Evolutionary conservation across 2,888 invertebrate species (phyloP).

Genomic region (Steinernema hermaphroditum): DNA sequence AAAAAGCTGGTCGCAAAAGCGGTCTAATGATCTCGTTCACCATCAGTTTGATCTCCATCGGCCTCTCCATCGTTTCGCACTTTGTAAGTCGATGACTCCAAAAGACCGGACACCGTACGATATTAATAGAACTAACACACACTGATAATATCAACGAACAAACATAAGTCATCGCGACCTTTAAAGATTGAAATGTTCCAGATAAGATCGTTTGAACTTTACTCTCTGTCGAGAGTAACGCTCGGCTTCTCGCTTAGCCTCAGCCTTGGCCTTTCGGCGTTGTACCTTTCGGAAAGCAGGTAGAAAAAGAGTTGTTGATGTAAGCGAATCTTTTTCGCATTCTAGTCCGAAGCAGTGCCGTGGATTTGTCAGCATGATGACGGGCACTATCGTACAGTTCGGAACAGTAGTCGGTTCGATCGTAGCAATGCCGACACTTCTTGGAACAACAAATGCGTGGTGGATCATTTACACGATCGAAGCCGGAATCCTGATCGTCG

Average conservation of each 20-base stretch:
- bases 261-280: constrained; percentile 41
- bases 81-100: constrained; percentile 45
- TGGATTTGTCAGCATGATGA: constrained; percentile 53
- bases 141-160: neutral
- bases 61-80: constrained; percentile 45
- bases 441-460: constrained; percentile 50
- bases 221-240: constrained; percentile 45
- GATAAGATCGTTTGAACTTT: constrained; percentile 53
- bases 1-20: constrained; percentile 51
- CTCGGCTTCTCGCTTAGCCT: constrained; percentile 54
- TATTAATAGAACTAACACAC: neutral
- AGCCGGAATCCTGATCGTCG: constrained; percentile 41
- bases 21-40: constrained; percentile 50
- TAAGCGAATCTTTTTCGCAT: no score
- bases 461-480: constrained; percentile 51
- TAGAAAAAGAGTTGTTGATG: neutral
- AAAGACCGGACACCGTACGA: no score
- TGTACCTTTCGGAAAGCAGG: constrained; percentile 33
- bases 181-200: constrained; percentile 32
- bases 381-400: constrained; percentile 52
- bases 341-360: constrained; percentile 52
- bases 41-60: constrained; percentile 43
- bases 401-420: constrained; percentile 52
- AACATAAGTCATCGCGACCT: neutral
- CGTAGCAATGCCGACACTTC: constrained; percentile 54